Percentiles rank a stretch among this genome's conserved stretches.
These are phyloP conservation scores for Serrognathus titanus DNA, from an alignment of 2,888 invertebrate genomes.

Conservation along the genomic window DNA sequence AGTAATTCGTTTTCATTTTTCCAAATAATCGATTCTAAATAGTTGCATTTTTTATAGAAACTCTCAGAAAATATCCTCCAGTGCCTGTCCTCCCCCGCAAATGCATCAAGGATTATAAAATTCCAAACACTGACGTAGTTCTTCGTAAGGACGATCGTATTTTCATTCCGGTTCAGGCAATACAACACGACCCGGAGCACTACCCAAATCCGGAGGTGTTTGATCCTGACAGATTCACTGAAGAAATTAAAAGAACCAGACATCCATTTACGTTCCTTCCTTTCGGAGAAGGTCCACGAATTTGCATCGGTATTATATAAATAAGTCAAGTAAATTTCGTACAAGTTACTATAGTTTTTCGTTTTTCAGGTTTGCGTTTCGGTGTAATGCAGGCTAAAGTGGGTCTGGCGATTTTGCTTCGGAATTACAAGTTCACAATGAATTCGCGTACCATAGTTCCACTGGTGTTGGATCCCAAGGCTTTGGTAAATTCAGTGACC, in stretches of 20 bases:
- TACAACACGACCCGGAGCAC: conserved; percentile 49
- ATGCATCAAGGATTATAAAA: conserved; percentile 29
- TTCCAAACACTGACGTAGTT: not conserved
- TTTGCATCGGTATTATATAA: conserved; percentile 15
- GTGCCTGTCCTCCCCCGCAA: conserved; percentile 54
- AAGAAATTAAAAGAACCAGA: conserved; percentile 42
- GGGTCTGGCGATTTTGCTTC: conserved; percentile 30
- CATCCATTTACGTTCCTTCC: conserved; percentile 31
- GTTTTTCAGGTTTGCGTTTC: conserved; percentile 35
- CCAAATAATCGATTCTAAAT: too few relatives aligned
- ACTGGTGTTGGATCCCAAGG: conserved; percentile 44
- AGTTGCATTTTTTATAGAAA: not conserved
- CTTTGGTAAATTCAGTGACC: conserved; percentile 42
- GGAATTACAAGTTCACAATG: conserved; percentile 40
- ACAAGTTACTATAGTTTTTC: not conserved
- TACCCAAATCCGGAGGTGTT: conserved; percentile 57
- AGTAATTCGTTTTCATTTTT: conserved; percentile 7
- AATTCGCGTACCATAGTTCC: conserved; percentile 42
- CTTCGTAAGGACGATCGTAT: not conserved
- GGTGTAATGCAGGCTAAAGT: conserved; percentile 37
- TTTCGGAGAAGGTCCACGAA: conserved; percentile 28
- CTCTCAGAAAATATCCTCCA: conserved; percentile 32
- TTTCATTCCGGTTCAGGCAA: not conserved
- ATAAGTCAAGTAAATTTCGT: not conserved
- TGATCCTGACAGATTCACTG: conserved; percentile 56